phyloP scores from a whole-genome alignment of 64 coral and sea anemone genomes.

The Actinia tenebrosa region DNA sequence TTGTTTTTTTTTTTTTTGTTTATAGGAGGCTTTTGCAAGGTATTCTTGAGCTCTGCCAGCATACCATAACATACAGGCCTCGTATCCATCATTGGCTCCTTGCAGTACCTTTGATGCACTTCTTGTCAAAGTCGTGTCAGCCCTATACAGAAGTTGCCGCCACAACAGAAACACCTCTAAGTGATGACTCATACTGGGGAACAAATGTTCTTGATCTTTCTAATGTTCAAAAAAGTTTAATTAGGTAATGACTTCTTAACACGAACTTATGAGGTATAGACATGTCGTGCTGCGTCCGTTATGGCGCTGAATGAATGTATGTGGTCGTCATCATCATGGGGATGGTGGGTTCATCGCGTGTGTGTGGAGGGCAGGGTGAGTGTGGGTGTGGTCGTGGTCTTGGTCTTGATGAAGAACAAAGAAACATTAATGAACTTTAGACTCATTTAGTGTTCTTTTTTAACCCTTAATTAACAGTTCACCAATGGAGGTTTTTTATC shows the following conservation, averaged over 20 bases:
- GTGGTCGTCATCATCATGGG: too few species aligned
- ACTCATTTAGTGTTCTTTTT: background rate
- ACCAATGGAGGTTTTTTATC: background rate
- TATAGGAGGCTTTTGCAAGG: constrained; percentile 2
- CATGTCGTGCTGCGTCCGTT: too few species aligned
- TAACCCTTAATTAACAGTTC: background rate
- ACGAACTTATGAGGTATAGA: too few species aligned
- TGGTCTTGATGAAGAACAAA: too few species aligned
- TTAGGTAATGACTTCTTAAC: too few species aligned
- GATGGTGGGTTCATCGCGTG: too few species aligned
- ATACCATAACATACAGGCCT: background rate
- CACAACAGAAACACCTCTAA: background rate
- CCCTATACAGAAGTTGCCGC: background rate
- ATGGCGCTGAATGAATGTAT: too few species aligned
- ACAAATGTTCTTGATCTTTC: background rate
- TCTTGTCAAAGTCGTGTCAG: background rate
- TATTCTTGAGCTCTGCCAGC: background rate
- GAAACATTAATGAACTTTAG: too few species aligned
- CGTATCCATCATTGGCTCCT: background rate
- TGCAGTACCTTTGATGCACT: constrained; percentile 2
- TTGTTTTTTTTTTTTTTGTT: too few species aligned
- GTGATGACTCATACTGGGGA: background rate
- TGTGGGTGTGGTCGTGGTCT: too few species aligned
- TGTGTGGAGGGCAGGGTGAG: too few species aligned
- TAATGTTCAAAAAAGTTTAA: background rate